Conservation (phyloP, 2,888 invertebrate species). For the Eilema griseolum region DNA sequence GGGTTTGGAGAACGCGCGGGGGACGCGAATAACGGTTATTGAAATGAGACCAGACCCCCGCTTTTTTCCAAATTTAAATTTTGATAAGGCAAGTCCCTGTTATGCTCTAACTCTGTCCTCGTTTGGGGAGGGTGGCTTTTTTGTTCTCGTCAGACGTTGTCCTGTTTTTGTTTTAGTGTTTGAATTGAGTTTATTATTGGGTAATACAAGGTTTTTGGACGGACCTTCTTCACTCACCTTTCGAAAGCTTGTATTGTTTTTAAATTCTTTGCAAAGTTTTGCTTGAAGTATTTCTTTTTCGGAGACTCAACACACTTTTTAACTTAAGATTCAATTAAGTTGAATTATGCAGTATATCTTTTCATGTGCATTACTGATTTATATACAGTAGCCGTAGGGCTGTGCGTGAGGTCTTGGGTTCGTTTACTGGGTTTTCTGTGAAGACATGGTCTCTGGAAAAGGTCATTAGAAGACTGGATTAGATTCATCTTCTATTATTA, state of each 20-base stretch:
- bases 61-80: slow-evolving; percentile 87
- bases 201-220: slow-evolving; percentile 51
- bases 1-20: slow-evolving; percentile 55
- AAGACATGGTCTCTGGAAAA: background rate
- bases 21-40: slow-evolving; percentile 85
- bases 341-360: background rate
- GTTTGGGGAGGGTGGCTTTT: slow-evolving; percentile 77
- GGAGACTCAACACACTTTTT: background rate
- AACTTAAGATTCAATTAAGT: slow-evolving; percentile 3
- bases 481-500: background rate
- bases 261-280: slow-evolving; percentile 11
- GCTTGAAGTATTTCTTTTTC: slow-evolving; percentile 1
- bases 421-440: background rate
- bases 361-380: background rate
- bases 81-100: slow-evolving; percentile 86
- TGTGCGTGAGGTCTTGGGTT: background rate
- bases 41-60: slow-evolving; percentile 84
- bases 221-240: slow-evolving; percentile 40
- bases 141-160: slow-evolving; percentile 75
- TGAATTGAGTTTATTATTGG: slow-evolving; percentile 62
- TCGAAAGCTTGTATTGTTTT: slow-evolving; percentile 30
- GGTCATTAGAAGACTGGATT: background rate
- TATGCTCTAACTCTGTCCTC: slow-evolving; percentile 80
- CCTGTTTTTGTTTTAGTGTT: slow-evolving; percentile 66
- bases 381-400: background rate